A percentile compares a stretch with the other conserved stretches of the same genome.
phyloP scores from a whole-genome alignment of 2,113 vertebrate species.

The Psettodes erumei region DNA sequence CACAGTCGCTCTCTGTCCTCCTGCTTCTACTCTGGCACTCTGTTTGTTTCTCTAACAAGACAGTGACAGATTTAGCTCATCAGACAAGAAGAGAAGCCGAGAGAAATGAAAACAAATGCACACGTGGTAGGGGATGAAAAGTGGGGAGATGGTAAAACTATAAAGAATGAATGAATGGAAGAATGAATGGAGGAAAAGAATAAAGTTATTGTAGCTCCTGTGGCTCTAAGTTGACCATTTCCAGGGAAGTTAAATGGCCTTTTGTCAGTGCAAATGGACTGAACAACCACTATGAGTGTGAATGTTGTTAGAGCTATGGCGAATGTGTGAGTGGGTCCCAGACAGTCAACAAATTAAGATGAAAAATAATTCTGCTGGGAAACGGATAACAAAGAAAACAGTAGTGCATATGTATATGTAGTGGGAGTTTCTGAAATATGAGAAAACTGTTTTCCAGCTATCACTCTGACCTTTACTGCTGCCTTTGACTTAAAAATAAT shows the following conservation, averaged over 20 bases:
- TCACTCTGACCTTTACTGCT: not conserved
- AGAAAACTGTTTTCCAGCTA: not conserved
- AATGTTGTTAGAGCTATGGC: conserved; percentile 6
- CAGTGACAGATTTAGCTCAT: conserved; percentile 69
- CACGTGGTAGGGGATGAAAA: conserved; percentile 9
- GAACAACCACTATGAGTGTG: conserved; percentile 16
- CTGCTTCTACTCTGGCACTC: conserved; percentile 50
- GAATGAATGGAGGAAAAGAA: not conserved
- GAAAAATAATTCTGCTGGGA: conserved; percentile 11
- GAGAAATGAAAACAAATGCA: conserved; percentile 33
- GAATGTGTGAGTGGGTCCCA: conserved; percentile 34
- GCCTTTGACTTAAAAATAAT: not conserved
- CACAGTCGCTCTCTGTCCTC: conserved; percentile 68
- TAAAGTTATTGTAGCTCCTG: conserved; percentile 33
- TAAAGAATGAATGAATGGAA: not conserved
- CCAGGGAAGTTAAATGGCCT: conserved; percentile 10
- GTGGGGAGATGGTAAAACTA: conserved; percentile 19
- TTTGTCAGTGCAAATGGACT: conserved; percentile 36
- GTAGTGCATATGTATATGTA: no score
- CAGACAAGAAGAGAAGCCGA: conserved; percentile 44
- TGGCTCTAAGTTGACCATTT: conserved; percentile 43
- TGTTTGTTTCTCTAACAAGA: conserved; percentile 69
- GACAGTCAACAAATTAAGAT: conserved; percentile 31
- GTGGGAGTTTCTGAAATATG: no score
- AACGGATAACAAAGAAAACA: not conserved